Conservation (phyloP, 2,888 invertebrate genomes). For the Drosophila colorata region DNA sequence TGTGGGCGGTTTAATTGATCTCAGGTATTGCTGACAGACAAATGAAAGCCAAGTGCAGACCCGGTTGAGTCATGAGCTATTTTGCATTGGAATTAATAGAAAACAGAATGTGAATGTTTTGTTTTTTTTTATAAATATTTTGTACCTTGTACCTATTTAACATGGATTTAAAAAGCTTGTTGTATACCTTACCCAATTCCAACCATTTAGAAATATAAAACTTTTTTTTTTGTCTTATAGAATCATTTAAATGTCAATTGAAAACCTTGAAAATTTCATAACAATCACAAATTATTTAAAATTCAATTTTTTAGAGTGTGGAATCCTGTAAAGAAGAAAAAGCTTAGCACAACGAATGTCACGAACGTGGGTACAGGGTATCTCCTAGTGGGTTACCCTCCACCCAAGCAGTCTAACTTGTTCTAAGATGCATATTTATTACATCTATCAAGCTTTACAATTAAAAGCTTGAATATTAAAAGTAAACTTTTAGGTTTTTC, state of each 20-base stretch:
- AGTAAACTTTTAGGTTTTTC: conserved; percentile 43
- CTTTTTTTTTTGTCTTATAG: no score
- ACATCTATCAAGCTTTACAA: conserved; percentile 44
- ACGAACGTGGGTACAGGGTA: background rate
- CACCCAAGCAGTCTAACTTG: background rate
- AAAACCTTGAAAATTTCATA: no score
- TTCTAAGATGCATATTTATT: background rate
- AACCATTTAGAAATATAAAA: no score
- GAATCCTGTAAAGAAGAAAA: no score
- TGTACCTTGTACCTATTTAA: no score
- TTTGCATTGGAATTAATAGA: conserved; percentile 9
- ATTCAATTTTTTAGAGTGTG: no score
- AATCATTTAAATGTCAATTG: no score
- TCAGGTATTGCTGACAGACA: conserved; percentile 27
- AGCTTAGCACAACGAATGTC: no score
- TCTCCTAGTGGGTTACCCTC: background rate
- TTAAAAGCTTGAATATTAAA: conserved; percentile 30
- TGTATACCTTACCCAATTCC: no score
- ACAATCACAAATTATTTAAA: no score
- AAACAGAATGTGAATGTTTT: background rate
- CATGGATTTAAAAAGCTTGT: no score
- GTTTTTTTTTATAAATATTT: no score
- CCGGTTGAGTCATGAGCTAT: conserved; percentile 16
- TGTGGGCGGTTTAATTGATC: conserved; percentile 70
- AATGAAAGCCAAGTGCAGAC: conserved; percentile 13